Evolutionary conservation across 2,113 vertebrate genomes (phyloP).

Genomic region (Gasterosteus nipponicus): DNA sequence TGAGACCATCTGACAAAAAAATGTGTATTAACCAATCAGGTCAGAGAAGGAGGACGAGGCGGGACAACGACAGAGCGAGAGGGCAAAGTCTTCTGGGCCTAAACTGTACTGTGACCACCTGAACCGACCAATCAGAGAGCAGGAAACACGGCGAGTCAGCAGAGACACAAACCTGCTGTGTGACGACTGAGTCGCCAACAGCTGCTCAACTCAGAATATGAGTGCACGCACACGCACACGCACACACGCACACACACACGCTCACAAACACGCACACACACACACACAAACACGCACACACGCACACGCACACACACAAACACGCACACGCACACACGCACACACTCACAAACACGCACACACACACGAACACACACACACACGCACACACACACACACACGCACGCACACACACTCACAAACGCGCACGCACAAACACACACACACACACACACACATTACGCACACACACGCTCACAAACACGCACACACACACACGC

Average conservation of each 20-base stretch:
- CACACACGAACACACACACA: too few relatives aligned
- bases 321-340: too few relatives aligned
- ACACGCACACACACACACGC: too few relatives aligned
- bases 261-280: constrained; percentile 17
- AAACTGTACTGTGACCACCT: constrained; percentile 45
- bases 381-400: too few relatives aligned
- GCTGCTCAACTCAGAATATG: constrained; percentile 16
- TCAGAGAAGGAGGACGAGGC: constrained; percentile 1
- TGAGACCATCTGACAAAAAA: constrained; percentile 63
- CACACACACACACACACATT: too few relatives aligned
- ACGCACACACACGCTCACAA: constrained; percentile 27
- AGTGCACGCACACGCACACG: constrained; percentile 1
- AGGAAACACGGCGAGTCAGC: constrained; percentile 51
- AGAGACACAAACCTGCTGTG: constrained; percentile 29
- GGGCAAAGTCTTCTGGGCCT: constrained; percentile 40
- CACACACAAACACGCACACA: too few relatives aligned
- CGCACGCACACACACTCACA: constrained; percentile 29
- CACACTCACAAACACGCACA: too few relatives aligned
- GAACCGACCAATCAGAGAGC: constrained; percentile 48
- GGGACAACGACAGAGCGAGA: constrained; percentile 23
- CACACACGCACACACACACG: constrained; percentile 26
- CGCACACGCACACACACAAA: background rate
- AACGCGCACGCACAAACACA: too few relatives aligned
- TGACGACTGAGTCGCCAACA: constrained; percentile 7
- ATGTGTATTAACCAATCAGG: constrained; percentile 49